Evolutionary conservation across 2,888 invertebrate genomes (phyloP).

Genomic region (Neoaliturus tenellus): DNA sequence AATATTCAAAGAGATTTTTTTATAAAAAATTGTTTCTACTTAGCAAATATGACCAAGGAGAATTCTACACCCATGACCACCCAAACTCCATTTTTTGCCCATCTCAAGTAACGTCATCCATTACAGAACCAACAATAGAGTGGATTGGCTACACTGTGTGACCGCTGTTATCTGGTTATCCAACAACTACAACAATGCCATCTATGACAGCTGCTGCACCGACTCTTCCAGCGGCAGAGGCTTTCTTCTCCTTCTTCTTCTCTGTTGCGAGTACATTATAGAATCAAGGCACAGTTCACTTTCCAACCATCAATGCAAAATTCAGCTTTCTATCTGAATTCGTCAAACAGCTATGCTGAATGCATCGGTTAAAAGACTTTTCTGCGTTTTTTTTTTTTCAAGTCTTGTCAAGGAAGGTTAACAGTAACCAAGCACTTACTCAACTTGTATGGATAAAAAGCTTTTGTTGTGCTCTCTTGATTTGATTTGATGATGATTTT

Average conservation of each 20-base stretch:
- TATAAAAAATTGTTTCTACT: too few relatives aligned
- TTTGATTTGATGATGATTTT: too few relatives aligned
- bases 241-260: slow-evolving; percentile 40
- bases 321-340: neutral
- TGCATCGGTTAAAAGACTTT: too few relatives aligned
- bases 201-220: neutral
- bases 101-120: neutral
- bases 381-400: too few relatives aligned
- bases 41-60: too few relatives aligned
- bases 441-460: too few relatives aligned
- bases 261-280: neutral
- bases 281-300: neutral
- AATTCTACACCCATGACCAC: neutral
- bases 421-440: too few relatives aligned
- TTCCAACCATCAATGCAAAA: neutral
- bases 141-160: neutral
- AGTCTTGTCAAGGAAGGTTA: too few relatives aligned
- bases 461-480: too few relatives aligned
- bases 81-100: neutral
- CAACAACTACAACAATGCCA: slow-evolving; percentile 10
- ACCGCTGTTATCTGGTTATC: neutral
- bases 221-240: neutral
- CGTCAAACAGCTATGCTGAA: neutral
- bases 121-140: neutral
- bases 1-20: too few relatives aligned